Evolutionary conservation across 1,140 invertebrate genomes (phyloP).

Genomic region (Dermatophagoides farinae): DNA sequence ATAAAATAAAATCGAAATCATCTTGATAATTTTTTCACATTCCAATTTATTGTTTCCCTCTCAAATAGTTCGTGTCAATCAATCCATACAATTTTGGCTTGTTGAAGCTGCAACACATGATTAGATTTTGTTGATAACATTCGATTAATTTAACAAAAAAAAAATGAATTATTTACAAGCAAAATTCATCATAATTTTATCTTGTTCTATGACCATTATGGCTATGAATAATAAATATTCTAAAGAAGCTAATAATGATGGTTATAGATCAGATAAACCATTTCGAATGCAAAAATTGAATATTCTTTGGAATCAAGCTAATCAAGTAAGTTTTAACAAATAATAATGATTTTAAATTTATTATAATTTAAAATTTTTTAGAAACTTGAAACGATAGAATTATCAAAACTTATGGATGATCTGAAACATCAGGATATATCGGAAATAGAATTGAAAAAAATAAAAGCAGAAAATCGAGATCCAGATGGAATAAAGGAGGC

Average conservation of each 20-base stretch:
- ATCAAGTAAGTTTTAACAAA: constrained; percentile 36
- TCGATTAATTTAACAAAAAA: not conserved
- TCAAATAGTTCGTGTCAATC: not conserved
- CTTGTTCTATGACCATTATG: not conserved
- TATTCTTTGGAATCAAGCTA: constrained; percentile 57
- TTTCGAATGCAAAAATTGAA: constrained; percentile 68
- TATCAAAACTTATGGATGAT: constrained; percentile 65
- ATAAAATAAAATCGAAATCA: not conserved
- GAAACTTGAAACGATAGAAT: constrained; percentile 56
- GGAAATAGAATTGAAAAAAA: constrained; percentile 57
- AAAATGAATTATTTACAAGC: too few relatives aligned
- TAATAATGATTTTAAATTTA: constrained; percentile 3
- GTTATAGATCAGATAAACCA: constrained; percentile 45
- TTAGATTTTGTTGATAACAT: not conserved
- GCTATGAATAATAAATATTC: constrained; percentile 24
- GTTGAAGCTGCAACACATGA: not conserved
- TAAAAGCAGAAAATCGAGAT: constrained; percentile 57
- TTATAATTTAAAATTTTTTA: constrained; percentile 26
- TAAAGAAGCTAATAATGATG: constrained; percentile 25
- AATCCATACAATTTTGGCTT: not conserved
- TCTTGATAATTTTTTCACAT: not conserved
- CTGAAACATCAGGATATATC: constrained; percentile 78
- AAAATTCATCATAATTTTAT: too few relatives aligned
- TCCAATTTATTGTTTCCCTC: not conserved
- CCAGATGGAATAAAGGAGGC: constrained; percentile 66